Percentiles rank a stretch among this genome's conserved stretches.
phyloP scores from a whole-genome alignment of 2,113 vertebrate species.

The Orientallactaga bullata region DNA sequence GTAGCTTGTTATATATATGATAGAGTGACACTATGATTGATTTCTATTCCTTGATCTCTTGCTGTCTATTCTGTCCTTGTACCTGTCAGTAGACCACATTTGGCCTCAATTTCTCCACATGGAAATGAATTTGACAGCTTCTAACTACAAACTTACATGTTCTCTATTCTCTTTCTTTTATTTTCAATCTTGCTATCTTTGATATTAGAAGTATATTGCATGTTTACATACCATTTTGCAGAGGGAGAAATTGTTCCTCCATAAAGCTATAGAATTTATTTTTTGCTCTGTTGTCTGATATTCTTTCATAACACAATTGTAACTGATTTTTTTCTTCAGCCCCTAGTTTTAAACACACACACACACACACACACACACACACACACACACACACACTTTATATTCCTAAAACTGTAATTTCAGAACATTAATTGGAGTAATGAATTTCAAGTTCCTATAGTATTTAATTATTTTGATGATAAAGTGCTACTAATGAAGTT shows the following conservation, averaged over 20 bases:
- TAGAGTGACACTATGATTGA: neutral
- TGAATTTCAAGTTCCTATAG: conserved; percentile 29
- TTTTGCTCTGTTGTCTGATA: neutral
- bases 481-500: neutral
- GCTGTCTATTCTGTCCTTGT: neutral
- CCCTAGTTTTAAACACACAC: neutral
- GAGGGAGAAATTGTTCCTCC: neutral
- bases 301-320: neutral
- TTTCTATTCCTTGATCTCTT: neutral
- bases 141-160: neutral
- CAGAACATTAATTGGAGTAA: neutral
- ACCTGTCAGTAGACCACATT: neutral
- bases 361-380: neutral
- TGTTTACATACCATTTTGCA: conserved; percentile 52
- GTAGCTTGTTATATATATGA: neutral
- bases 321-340: neutral
- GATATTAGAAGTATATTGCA: neutral
- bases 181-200: neutral
- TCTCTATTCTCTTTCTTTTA: neutral
- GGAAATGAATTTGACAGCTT: conserved; percentile 24
- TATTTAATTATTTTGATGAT: conserved; percentile 30
- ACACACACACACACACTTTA: neutral
- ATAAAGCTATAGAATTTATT: neutral
- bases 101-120: neutral
- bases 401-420: conserved; percentile 10